Percentiles rank a stretch among this genome's conserved stretches.
Evolutionary conservation across 2,797 vertebrate species (phyloP).

Genomic region (Discoglossus pictus): DNA sequence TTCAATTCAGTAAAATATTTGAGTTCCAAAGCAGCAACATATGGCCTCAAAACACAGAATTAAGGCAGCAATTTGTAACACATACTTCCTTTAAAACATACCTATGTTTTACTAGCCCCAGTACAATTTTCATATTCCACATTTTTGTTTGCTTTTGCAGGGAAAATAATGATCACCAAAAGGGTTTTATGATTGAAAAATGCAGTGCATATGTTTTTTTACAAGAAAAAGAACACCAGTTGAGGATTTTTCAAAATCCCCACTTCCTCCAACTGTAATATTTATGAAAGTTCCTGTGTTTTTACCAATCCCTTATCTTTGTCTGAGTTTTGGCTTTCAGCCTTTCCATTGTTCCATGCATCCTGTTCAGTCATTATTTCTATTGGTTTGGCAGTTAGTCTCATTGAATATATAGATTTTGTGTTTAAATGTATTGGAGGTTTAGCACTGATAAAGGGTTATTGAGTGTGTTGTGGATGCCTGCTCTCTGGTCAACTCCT

Average conservation of each 20-base stretch:
- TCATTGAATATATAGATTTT: constrained; percentile 53
- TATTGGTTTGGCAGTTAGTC: constrained; percentile 53
- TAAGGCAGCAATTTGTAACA: constrained; percentile 5
- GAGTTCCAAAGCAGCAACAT: constrained; percentile 29
- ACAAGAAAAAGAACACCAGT: constrained; percentile 20
- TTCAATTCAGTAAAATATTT: constrained; percentile 26
- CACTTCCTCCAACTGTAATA: constrained; percentile 23
- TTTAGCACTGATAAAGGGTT: constrained; percentile 53
- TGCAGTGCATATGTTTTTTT: constrained; percentile 16
- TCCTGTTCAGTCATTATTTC: constrained; percentile 51
- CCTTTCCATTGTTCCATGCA: constrained; percentile 42
- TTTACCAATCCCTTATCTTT: constrained; percentile 33
- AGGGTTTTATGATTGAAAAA: constrained; percentile 3
- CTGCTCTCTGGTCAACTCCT: constrained; percentile 34
- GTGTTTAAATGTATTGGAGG: constrained; percentile 52
- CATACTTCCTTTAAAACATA: constrained; percentile 1
- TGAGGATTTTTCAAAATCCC: constrained; percentile 11
- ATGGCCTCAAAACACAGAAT: constrained; percentile 11
- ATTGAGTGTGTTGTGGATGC: constrained; percentile 50
- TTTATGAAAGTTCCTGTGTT: constrained; percentile 41
- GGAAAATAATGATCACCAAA: background rate
- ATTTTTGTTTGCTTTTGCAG: constrained; percentile 9
- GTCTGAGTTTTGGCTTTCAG: constrained; percentile 43
- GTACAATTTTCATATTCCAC: background rate
- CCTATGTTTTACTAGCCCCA: constrained; percentile 11